Percentiles rank a stretch among this genome's conserved stretches.
phyloP scores from a whole-genome alignment of 2,113 vertebrate genomes.

The Hepsetus odoe region DNA sequence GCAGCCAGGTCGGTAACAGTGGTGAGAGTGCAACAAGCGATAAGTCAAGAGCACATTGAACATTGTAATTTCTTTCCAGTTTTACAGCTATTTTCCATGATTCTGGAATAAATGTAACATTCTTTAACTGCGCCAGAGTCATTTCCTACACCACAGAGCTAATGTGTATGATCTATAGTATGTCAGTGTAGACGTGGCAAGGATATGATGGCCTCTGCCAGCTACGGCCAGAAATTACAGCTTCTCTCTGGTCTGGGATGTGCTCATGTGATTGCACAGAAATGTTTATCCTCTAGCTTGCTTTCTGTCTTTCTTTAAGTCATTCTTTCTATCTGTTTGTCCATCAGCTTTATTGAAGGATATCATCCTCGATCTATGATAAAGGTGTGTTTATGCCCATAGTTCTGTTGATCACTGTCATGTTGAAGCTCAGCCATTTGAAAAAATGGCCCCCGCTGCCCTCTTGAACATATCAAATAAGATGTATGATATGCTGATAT shows the following conservation, averaged over 20 bases:
- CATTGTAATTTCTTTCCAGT: constrained; percentile 62
- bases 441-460: too few species aligned
- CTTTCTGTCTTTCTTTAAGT: background rate
- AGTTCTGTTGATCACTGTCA: too few species aligned
- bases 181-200: constrained; percentile 42
- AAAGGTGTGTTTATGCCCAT: too few species aligned
- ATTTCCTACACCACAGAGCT: constrained; percentile 64
- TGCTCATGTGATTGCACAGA: too few species aligned
- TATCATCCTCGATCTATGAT: too few species aligned
- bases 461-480: too few species aligned
- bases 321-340: too few species aligned
- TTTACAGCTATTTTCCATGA: constrained; percentile 71
- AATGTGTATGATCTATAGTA: constrained; percentile 56
- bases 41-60: constrained; percentile 64
- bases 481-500: too few species aligned
- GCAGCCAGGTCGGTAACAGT: constrained; percentile 58
- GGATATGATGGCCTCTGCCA: background rate
- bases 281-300: background rate
- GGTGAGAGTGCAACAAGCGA: constrained; percentile 57
- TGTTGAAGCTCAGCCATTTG: too few species aligned
- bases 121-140: constrained; percentile 64
- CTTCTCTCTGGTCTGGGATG: too few species aligned
- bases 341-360: background rate
- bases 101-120: constrained; percentile 63
- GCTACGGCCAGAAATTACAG: constrained; percentile 33